phyloP scores from a whole-genome alignment of 2,113 vertebrate genomes.

The Trinectes maculatus region DNA sequence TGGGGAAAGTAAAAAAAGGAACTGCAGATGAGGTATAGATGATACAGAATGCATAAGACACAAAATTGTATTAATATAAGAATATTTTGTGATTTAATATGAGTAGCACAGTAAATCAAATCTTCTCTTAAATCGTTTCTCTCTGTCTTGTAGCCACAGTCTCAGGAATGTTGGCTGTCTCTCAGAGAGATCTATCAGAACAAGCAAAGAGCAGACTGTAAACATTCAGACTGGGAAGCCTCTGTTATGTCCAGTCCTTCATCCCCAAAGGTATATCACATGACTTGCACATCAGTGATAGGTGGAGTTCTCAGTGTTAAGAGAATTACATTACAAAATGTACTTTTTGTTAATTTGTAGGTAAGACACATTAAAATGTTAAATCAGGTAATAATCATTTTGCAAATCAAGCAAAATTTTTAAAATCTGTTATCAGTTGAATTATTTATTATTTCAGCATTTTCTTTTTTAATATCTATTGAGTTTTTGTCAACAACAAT shows the following conservation, averaged over 20 bases:
- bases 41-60: too few relatives aligned
- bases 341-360: neutral
- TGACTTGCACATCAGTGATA: neutral
- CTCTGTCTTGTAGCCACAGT: slow-evolving; percentile 66
- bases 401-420: too few relatives aligned
- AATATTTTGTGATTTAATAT: neutral
- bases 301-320: neutral
- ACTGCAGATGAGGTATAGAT: neutral
- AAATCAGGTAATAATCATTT: too few relatives aligned
- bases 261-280: slow-evolving; percentile 85
- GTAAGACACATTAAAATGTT: too few relatives aligned
- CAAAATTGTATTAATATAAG: too few relatives aligned
- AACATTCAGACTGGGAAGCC: slow-evolving; percentile 79
- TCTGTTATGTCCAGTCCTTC: slow-evolving; percentile 76
- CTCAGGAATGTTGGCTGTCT: slow-evolving; percentile 81
- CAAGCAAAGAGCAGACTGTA: slow-evolving; percentile 84
- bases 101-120: neutral
- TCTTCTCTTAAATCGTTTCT: neutral
- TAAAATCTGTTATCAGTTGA: too few relatives aligned
- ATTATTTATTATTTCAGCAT: too few relatives aligned
- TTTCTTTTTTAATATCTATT: too few relatives aligned
- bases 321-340: neutral
- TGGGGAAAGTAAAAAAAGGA: neutral
- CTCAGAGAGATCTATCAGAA: slow-evolving; percentile 91
- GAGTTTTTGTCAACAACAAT: too few relatives aligned